Conservation (phyloP, 2,888 invertebrate species). For the Sinohyriopsis cumingii region DNA sequence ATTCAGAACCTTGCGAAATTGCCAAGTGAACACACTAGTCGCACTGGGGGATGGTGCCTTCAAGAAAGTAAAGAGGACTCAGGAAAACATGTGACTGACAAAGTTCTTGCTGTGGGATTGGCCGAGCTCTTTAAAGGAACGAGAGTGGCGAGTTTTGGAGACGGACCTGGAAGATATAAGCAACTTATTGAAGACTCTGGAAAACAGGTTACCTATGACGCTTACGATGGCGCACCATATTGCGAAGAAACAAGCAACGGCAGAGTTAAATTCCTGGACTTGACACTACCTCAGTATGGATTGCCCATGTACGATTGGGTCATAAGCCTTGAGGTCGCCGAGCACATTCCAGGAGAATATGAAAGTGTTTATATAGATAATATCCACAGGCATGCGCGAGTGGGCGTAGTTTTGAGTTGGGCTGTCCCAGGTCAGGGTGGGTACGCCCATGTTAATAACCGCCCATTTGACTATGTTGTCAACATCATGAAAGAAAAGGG, state of each 20-base stretch:
- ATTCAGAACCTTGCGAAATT: too few species aligned
- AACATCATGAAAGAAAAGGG: constrained; percentile 24
- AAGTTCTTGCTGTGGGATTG: constrained; percentile 27
- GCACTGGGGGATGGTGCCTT: constrained; percentile 38
- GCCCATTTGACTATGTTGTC: constrained; percentile 28
- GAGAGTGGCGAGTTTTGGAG: constrained; percentile 45
- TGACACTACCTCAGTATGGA: constrained; percentile 47
- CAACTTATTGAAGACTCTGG: constrained; percentile 26
- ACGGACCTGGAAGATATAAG: constrained; percentile 48
- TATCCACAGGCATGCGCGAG: constrained; percentile 34
- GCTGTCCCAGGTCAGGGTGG: constrained; percentile 44
- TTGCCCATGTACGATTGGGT: constrained; percentile 46
- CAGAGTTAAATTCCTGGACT: constrained; percentile 39
- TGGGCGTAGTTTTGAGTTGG: constrained; percentile 47
- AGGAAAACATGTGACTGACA: constrained; percentile 35
- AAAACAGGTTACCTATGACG: constrained; percentile 32
- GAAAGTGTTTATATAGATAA: constrained; percentile 44
- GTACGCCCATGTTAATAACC: constrained; percentile 38
- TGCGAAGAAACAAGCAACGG: constrained; percentile 40
- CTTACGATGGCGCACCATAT: constrained; percentile 48
- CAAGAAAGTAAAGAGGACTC: constrained; percentile 26
- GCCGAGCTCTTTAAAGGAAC: constrained; percentile 23
- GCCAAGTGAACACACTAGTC: constrained; percentile 13
- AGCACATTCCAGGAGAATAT: constrained; percentile 44
- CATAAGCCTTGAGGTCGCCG: constrained; percentile 46